These are phyloP conservation scores for Lycaon pictus DNA, from an alignment of 2,113 vertebrate genomes.

Conservation along the genomic window DNA sequence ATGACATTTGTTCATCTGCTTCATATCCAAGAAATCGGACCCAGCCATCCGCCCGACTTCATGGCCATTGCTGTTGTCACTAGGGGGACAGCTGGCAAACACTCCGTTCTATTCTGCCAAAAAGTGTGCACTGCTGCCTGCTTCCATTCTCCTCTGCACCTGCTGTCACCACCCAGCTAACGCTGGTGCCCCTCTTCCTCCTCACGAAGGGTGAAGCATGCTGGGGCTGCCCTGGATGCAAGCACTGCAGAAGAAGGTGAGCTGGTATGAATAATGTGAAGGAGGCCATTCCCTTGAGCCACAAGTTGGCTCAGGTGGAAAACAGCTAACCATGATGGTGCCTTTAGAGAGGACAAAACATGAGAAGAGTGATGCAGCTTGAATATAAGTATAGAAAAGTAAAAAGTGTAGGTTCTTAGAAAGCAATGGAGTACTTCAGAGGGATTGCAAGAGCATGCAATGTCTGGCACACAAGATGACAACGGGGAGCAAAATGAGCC, in stretches of 20 bases:
- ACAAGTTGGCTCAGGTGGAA: not conserved
- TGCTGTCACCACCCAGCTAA: not conserved
- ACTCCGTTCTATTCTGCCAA: not conserved
- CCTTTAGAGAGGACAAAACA: not conserved
- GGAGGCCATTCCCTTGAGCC: not conserved
- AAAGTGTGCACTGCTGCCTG: not conserved
- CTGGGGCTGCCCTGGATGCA: too few relatives aligned
- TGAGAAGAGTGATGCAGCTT: not conserved
- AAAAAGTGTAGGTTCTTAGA: not conserved
- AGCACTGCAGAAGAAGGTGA: not conserved
- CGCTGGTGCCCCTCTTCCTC: not conserved
- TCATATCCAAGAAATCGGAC: not conserved
- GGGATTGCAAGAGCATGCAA: not conserved
- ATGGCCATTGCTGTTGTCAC: accelerated
- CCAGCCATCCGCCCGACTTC: too few relatives aligned
- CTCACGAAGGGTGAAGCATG: not conserved
- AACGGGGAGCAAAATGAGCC: not conserved
- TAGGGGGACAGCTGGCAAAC: not conserved
- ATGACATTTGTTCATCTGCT: not conserved
- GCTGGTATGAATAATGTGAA: accelerated
- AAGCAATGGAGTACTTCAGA: not conserved
- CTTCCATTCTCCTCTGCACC: not conserved
- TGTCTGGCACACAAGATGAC: not conserved
- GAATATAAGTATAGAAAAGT: not conserved
- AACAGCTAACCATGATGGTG: not conserved